Conservation (phyloP, 2,113 vertebrate species). For the Cygnus buccinator region DNA sequence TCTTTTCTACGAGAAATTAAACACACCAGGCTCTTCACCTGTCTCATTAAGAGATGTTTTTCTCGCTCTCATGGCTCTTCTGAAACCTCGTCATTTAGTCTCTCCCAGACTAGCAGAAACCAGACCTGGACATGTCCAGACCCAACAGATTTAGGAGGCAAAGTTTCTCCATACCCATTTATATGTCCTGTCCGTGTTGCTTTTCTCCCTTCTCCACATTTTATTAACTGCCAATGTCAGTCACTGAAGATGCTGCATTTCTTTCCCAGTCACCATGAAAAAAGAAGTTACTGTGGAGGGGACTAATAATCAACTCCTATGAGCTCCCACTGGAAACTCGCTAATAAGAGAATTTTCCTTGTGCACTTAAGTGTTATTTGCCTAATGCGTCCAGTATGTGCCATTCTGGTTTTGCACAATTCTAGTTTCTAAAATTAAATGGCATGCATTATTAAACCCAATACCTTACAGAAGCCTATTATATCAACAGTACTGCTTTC, state of each 20-base stretch:
- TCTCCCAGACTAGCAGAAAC: background rate
- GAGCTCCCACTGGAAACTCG: background rate
- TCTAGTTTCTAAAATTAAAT: conserved; percentile 46
- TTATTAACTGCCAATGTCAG: background rate
- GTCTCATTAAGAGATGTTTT: background rate
- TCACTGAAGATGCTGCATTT: background rate
- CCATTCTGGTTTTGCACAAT: background rate
- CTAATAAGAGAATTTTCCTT: background rate
- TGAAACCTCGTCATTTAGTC: background rate
- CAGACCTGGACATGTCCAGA: background rate
- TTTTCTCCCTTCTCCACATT: background rate
- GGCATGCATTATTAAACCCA: conserved; percentile 58
- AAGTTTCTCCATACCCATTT: background rate
- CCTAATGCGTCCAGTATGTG: conserved; percentile 10
- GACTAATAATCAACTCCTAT: background rate
- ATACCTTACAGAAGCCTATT: conserved; percentile 24
- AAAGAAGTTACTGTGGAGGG: background rate
- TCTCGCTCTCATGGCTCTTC: background rate
- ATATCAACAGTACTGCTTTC: conserved; percentile 25
- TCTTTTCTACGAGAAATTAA: background rate
- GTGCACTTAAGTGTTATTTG: background rate
- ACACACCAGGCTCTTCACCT: background rate
- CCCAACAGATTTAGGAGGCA: background rate
- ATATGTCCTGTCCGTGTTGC: background rate
- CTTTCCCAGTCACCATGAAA: background rate